phyloP scores from a whole-genome alignment of 1,140 invertebrate species.

The Hetaerina americana region DNA sequence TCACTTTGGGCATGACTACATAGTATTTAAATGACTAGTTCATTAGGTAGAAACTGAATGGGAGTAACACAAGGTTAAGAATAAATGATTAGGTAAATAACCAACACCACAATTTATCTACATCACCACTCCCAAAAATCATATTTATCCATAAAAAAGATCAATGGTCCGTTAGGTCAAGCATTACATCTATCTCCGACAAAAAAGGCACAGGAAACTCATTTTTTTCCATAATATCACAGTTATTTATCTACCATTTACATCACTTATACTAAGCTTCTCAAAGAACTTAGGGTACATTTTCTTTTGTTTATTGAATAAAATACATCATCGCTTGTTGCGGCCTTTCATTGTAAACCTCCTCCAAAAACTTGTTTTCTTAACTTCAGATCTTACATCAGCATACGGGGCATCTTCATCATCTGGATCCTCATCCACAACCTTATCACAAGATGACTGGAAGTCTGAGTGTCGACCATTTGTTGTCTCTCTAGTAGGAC shows the following conservation, averaged over 20 bases:
- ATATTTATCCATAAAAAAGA: neutral
- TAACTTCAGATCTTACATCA: constrained; percentile 23
- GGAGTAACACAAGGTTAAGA: neutral
- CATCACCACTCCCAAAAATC: neutral
- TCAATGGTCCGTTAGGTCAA: neutral
- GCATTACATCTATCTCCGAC: neutral
- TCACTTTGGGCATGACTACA: neutral
- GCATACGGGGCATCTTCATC: constrained; percentile 5
- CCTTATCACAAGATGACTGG: neutral
- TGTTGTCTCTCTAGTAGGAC: neutral
- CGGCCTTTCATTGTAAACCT: constrained; percentile 55
- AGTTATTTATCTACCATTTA: neutral
- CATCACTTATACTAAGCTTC: neutral
- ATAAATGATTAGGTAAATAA: neutral
- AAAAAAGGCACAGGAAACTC: neutral
- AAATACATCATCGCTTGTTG: constrained; percentile 44
- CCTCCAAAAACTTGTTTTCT: constrained; percentile 56
- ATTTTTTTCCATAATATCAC: neutral
- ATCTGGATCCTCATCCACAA: neutral
- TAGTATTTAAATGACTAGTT: neutral
- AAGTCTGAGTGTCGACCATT: neutral
- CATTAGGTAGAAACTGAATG: neutral
- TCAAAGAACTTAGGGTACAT: neutral
- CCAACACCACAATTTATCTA: neutral
- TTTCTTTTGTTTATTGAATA: neutral